Evolutionary conservation across 92 coral and sea anemone species (phyloP), one percentile per base, ranked within the genome.

Genomic region (Paragorgia papillata): DNA sequence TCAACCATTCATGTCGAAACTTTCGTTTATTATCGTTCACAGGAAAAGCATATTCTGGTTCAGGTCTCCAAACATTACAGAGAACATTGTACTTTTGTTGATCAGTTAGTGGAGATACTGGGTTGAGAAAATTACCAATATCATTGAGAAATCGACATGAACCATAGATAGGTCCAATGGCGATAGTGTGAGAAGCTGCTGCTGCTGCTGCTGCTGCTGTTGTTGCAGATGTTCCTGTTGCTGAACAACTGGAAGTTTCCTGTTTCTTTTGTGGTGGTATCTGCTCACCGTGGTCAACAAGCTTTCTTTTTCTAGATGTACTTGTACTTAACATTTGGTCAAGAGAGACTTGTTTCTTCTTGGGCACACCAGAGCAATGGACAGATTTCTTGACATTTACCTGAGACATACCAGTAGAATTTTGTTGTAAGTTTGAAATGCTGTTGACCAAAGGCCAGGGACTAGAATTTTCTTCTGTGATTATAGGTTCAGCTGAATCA

Each of bases 61-160:
- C 19, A n/a, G 80, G 69, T 75, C 18, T 59, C 80, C 80, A 57
- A 9, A 76, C 73, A 61, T 51, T 34, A 43, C 61, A 46, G 41
- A 62, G 33, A 27, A 66, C 0, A 18, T 66, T 66, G 25, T 66
- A 66, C 43, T 79, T 79, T 57, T 79, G n/a, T n/a, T 18, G 40
- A 62, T 78, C 74, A 29, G 74, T 43, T 20, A 78, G 59, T 21
- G 35, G 60, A 44, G 43, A 4, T 4, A 12, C 6, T 37, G 31
- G 32, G 26, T 62, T 39, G 12, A 63, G 48, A 39, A 61, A 64
- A 27, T 78, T 63, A 39, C 57, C 43, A 32, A 78, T 78, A 43
- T 78, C 75, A 22, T 37, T 12, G 12, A 12, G 43, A 37, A 37
- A 12, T n/a, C n/a, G n/a, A n/a, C n/a, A n/a, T n/a, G n/a, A n/a